phyloP scores from a whole-genome alignment of 1,140 invertebrate species.

The Drosophila tropicalis region DNA sequence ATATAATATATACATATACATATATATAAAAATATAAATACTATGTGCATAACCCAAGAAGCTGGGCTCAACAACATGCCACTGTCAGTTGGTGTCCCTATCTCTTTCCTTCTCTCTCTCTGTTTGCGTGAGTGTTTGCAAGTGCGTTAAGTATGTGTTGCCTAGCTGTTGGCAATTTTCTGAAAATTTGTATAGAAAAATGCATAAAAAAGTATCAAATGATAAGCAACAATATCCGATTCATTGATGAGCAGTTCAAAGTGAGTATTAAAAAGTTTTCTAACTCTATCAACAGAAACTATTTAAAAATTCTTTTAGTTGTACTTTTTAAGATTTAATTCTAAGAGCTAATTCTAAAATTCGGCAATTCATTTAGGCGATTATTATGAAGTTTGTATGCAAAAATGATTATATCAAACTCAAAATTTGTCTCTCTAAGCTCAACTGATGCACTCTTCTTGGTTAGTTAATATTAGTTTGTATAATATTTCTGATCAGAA shows the following conservation, averaged over 20 bases:
- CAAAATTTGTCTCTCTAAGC: no score
- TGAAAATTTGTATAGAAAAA: conserved; percentile 45
- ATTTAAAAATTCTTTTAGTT: no score
- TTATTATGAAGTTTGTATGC: no score
- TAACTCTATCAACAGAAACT: no score
- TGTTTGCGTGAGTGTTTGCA: conserved; percentile 26
- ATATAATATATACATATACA: conserved; percentile 32
- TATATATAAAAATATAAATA: conserved; percentile 78
- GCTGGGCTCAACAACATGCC: conserved; percentile 53
- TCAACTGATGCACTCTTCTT: no score
- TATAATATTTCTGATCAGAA: no score
- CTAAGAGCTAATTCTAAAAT: no score
- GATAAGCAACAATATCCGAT: conserved; percentile 13
- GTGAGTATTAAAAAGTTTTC: no score
- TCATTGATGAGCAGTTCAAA: neutral
- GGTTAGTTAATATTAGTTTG: no score
- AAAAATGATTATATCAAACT: no score
- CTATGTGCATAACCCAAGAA: conserved; percentile 73
- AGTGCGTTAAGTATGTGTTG: conserved; percentile 74
- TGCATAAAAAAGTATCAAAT: neutral
- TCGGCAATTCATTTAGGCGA: no score
- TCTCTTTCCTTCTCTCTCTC: neutral
- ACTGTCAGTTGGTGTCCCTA: conserved; percentile 10
- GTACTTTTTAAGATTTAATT: no score
- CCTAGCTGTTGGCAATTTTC: conserved; percentile 69